phyloP scores from a whole-genome alignment of 2,797 vertebrate species.

The Mallotus villosus region DNA sequence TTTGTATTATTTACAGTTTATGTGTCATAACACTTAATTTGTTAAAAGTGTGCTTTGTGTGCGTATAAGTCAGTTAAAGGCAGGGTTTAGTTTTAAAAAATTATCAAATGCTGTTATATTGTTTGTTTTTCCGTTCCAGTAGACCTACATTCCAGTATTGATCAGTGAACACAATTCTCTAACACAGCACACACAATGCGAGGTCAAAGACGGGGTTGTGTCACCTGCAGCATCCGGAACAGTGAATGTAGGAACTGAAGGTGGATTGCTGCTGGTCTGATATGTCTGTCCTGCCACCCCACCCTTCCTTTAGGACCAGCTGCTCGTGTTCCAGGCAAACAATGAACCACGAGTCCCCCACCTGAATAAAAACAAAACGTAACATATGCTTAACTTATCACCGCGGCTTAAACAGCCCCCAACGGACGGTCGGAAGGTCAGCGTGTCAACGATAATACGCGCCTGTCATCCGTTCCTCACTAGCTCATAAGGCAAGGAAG shows the following conservation, averaged over 20 bases:
- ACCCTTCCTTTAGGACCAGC: constrained; percentile 48
- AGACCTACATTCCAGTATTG: not conserved
- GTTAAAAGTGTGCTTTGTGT: too few species aligned
- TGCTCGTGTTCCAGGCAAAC: constrained; percentile 47
- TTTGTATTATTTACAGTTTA: too few species aligned
- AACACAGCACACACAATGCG: not conserved
- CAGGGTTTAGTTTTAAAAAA: too few species aligned
- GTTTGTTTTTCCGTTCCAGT: not conserved
- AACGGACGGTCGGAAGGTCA: constrained; percentile 48
- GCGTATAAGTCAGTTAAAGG: too few species aligned
- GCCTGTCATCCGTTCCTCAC: constrained; percentile 34
- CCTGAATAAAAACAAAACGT: constrained; percentile 42
- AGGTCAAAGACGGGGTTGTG: constrained; percentile 21
- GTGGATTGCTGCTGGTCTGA: not conserved
- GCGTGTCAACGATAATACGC: constrained; percentile 59
- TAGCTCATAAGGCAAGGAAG: constrained; percentile 4
- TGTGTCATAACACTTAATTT: not conserved
- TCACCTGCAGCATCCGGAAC: constrained; percentile 50
- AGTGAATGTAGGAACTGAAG: constrained; percentile 32
- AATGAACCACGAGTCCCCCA: constrained; percentile 40
- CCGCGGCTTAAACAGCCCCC: constrained; percentile 45
- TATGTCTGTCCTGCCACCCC: constrained; percentile 18
- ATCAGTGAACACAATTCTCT: constrained; percentile 12
- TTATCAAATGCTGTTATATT: too few species aligned
- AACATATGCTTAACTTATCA: constrained; percentile 64